Percentiles rank a stretch among this genome's conserved stretches.
phyloP scores from a whole-genome alignment of 2,797 vertebrate genomes.

The Nyctalus aviator region DNA sequence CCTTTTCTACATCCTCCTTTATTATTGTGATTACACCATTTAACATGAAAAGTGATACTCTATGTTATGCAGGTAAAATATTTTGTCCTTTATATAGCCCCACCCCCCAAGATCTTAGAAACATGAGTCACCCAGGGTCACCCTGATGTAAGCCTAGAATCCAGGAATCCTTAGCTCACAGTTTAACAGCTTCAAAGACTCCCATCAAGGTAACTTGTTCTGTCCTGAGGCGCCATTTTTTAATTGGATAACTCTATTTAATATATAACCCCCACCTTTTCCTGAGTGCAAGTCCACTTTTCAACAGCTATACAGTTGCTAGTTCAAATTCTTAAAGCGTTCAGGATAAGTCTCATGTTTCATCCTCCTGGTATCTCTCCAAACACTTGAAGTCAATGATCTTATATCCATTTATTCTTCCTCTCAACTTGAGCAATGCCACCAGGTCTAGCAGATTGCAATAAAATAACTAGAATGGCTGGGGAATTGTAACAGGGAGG shows the following conservation, averaged over 20 bases:
- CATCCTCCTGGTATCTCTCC: neutral
- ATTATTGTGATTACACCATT: neutral
- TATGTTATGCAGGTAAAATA: neutral
- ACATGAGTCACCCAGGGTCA: too few species aligned
- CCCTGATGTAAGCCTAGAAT: neutral
- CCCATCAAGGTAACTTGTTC: neutral
- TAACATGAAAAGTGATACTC: neutral
- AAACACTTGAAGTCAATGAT: conserved; percentile 41
- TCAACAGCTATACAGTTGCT: neutral
- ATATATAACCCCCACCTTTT: neutral
- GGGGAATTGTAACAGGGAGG: neutral
- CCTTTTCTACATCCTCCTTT: neutral
- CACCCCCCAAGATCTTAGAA: neutral
- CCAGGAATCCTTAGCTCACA: neutral
- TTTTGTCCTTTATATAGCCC: neutral
- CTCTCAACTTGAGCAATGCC: neutral
- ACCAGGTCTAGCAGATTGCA: neutral
- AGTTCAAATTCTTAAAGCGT: conserved; percentile 11
- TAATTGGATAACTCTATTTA: conserved; percentile 6
- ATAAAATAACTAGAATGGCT: conserved; percentile 24
- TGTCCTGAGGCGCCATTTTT: neutral
- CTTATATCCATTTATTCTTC: conserved; percentile 47
- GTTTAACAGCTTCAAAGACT: neutral
- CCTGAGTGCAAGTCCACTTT: conserved; percentile 10
- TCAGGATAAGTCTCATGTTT: neutral